phyloP scores from a whole-genome alignment of 2,888 invertebrate genomes.

The Drosophila mercatorum region DNA sequence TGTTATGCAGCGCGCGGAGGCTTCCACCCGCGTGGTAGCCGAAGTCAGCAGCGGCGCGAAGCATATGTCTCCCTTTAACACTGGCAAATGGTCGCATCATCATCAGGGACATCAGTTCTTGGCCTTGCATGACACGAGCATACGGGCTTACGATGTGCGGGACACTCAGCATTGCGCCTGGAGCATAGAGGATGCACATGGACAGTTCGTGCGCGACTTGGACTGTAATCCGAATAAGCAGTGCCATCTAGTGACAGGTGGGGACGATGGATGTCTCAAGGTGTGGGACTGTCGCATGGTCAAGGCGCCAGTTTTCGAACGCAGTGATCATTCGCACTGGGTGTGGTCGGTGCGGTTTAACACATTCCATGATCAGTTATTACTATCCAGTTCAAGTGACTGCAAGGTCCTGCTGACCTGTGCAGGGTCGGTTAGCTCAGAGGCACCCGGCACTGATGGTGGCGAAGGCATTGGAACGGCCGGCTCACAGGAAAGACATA shows the following conservation, averaged over 20 bases:
- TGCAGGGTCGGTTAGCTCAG: conserved; percentile 94
- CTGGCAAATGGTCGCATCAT: conserved; percentile 98
- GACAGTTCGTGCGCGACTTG: conserved; percentile 94
- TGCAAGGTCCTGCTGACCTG: conserved; percentile 95
- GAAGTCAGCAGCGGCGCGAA: conserved; percentile 85
- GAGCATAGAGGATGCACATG: conserved; percentile 94
- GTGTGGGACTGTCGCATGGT: conserved; percentile 98
- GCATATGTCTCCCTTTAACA: conserved; percentile 91
- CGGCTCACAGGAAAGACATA: conserved; percentile 63
- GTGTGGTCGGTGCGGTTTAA: conserved; percentile 98
- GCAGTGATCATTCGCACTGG: conserved; percentile 95
- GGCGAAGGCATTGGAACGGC: conserved; percentile 30
- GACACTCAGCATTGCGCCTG: conserved; percentile 91
- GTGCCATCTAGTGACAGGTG: conserved; percentile 96
- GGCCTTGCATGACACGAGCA: conserved; percentile 92
- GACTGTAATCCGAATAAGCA: conserved; percentile 99
- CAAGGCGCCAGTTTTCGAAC: conserved; percentile 90
- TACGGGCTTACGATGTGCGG: conserved; percentile 95
- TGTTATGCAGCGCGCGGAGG: conserved; percentile 90
- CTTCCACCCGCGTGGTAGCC: conserved; percentile 84
- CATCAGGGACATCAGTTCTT: conserved; percentile 90
- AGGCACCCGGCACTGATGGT: conserved; percentile 81
- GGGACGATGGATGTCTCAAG: conserved; percentile 97
- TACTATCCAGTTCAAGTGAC: conserved; percentile 97
- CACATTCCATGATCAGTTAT: conserved; percentile 97